phyloP scores from a whole-genome alignment of 2,113 vertebrate genomes.

The Callipepla californica region DNA sequence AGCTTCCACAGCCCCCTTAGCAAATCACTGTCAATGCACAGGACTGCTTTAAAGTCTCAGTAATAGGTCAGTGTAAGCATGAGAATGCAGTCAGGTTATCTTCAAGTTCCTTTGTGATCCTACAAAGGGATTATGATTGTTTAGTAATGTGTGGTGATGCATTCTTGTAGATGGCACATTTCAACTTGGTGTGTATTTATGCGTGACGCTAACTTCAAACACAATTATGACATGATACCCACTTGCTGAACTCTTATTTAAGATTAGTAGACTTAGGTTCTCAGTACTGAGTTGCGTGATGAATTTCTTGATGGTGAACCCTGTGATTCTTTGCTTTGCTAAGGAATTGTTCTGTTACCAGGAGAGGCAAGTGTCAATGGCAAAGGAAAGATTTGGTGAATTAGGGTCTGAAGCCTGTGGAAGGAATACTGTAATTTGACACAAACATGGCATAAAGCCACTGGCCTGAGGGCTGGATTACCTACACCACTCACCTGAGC shows the following conservation, averaged over 20 bases:
- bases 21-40: neutral
- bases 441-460: neutral
- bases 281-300: neutral
- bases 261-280: neutral
- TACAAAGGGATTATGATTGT: neutral
- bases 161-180: neutral
- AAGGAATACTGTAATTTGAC: neutral
- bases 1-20: neutral
- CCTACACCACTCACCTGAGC: neutral
- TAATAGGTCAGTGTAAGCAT: neutral
- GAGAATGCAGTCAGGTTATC: neutral
- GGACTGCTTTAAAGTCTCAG: neutral
- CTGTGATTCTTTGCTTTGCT: neutral
- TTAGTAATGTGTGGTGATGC: neutral
- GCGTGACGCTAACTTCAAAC: neutral
- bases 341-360: neutral
- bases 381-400: neutral
- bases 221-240: neutral
- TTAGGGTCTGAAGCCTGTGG: neutral
- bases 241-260: neutral
- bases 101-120: neutral
- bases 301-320: neutral
- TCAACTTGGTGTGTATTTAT: accelerated
- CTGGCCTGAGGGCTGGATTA: neutral
- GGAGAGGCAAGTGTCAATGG: neutral